These are phyloP conservation scores for Andrena cerasifolii DNA, from an alignment of 1,140 invertebrate species.

Conservation along the genomic window DNA sequence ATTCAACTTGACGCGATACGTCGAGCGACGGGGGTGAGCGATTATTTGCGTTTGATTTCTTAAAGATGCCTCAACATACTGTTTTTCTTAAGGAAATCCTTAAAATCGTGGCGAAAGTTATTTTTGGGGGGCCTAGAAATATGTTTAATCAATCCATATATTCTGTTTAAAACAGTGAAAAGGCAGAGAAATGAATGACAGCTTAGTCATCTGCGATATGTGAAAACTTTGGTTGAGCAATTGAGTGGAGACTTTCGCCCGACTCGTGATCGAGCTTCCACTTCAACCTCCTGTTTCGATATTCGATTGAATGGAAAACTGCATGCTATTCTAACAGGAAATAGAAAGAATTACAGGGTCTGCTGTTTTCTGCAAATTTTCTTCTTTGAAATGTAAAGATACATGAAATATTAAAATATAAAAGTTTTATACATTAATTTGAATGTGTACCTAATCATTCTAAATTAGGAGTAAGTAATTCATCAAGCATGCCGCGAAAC, in stretches of 20 bases:
- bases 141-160: constrained; percentile 31
- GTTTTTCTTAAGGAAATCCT: constrained; percentile 27
- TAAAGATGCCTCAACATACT: constrained; percentile 2
- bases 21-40: too few species aligned
- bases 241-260: constrained; percentile 27
- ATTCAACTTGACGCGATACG: too few species aligned
- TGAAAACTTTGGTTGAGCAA: constrained; percentile 32
- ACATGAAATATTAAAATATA: constrained; percentile 29
- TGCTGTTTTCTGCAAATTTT: too few species aligned
- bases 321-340: constrained; percentile 7
- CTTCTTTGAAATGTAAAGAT: constrained; percentile 4
- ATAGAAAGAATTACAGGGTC: constrained; percentile 20
- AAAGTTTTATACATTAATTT: constrained; percentile 21
- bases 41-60: too few species aligned
- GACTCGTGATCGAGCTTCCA: constrained; percentile 1
- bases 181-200: constrained; percentile 34
- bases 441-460: constrained; percentile 21
- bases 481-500: neutral
- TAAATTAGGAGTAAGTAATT: constrained; percentile 12
- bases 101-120: constrained; percentile 8
- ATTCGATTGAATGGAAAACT: constrained; percentile 23
- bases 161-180: constrained; percentile 27
- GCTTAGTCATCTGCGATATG: constrained; percentile 23
- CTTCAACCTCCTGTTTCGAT: neutral
- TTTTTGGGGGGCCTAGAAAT: constrained; percentile 22